Evolutionary conservation across 2,888 invertebrate genomes (phyloP).

Genomic region (Acrobasis suavella): DNA sequence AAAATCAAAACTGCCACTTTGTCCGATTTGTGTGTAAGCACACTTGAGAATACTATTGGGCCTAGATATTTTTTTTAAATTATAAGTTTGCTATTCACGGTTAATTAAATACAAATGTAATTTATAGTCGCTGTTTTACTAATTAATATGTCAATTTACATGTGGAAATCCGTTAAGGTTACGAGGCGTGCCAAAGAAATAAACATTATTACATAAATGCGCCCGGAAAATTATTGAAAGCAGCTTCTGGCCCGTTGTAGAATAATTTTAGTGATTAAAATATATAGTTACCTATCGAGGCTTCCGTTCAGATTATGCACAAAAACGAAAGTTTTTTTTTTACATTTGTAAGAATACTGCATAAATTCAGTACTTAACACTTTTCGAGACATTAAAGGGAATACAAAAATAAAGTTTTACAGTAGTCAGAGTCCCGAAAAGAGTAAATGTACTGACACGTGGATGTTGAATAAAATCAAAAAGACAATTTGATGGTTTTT

Average conservation of each 20-base stretch:
- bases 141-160: neutral
- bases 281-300: slow-evolving; percentile 28
- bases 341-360: neutral
- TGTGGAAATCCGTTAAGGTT: too few relatives aligned
- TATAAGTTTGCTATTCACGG: neutral
- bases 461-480: too few relatives aligned
- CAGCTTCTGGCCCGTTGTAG: neutral
- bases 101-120: neutral
- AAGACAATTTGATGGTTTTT: too few relatives aligned
- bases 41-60: neutral
- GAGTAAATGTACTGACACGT: too few relatives aligned
- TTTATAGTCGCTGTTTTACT: neutral
- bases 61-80: too few relatives aligned
- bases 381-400: neutral
- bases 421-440: too few relatives aligned
- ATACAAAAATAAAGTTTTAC: too few relatives aligned
- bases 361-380: slow-evolving; percentile 9
- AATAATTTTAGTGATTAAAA: slow-evolving; percentile 20
- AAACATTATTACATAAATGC: too few relatives aligned
- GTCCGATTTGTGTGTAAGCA: neutral
- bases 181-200: too few relatives aligned
- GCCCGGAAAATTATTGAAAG: too few relatives aligned
- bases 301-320: slow-evolving; percentile 22
- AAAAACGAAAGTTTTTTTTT: neutral
- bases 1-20: slow-evolving; percentile 1